Evolutionary conservation across 1,140 invertebrate genomes (phyloP).

Genomic region (Atta cephalotes): DNA sequence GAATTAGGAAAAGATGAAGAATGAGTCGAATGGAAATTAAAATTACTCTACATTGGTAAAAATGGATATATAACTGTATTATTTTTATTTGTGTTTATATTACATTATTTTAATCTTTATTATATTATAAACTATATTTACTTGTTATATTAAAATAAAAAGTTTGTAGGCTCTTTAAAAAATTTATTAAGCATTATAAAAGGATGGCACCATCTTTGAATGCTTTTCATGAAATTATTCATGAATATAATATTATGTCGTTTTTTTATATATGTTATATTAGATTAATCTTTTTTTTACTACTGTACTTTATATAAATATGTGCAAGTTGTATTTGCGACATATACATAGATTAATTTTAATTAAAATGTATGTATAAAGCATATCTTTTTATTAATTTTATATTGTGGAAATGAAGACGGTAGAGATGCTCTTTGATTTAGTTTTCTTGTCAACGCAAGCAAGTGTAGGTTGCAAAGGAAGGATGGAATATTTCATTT

Average conservation of each 20-base stretch:
- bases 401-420: not conserved
- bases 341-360: not conserved
- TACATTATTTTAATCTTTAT: not conserved
- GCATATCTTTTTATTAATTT: constrained; percentile 31
- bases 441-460: not conserved
- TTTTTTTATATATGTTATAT: not conserved
- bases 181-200: not conserved
- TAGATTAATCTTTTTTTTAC: not conserved
- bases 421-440: constrained; percentile 1
- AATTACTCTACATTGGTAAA: too few relatives aligned
- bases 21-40: too few relatives aligned
- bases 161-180: not conserved
- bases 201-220: not conserved
- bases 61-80: too few relatives aligned
- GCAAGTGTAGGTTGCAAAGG: not conserved
- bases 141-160: not conserved
- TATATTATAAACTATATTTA: not conserved
- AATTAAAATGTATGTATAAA: not conserved
- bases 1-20: too few relatives aligned
- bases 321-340: not conserved
- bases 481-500: constrained; percentile 18
- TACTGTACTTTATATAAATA: not conserved
- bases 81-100: not conserved
- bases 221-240: constrained; percentile 4
- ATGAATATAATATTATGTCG: constrained; percentile 7